These are phyloP conservation scores for Atopsyche davidsoni DNA, from an alignment of 1,140 invertebrate species.

Conservation along the genomic window DNA sequence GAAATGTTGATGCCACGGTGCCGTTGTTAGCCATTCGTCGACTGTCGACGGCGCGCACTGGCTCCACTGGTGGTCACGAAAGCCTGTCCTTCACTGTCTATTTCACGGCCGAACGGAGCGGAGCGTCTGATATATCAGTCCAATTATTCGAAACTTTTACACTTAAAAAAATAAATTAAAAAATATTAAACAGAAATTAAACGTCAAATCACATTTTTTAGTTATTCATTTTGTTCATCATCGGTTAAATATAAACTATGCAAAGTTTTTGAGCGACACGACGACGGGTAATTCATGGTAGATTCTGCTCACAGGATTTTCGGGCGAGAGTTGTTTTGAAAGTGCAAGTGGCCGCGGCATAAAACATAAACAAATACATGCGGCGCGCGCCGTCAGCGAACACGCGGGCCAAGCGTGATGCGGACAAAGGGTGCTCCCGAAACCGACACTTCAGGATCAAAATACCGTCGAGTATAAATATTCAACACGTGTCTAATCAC, in stretches of 20 bases:
- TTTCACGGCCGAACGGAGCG: background rate
- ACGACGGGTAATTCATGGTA: constrained; percentile 6
- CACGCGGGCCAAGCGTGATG: constrained; percentile 3
- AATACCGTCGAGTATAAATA: no score
- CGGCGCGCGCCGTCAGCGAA: constrained; percentile 7
- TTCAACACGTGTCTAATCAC: background rate
- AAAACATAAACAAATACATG: constrained; percentile 18
- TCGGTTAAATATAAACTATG: constrained; percentile 4
- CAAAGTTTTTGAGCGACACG: constrained; percentile 13
- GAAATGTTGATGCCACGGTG: constrained; percentile 43
- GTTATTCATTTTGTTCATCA: constrained; percentile 12
- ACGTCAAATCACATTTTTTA: constrained; percentile 22
- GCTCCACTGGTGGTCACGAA: constrained; percentile 2
- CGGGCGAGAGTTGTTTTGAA: background rate
- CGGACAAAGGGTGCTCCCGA: background rate
- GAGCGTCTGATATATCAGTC: background rate
- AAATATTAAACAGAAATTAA: constrained; percentile 16
- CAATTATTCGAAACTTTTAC: no score
- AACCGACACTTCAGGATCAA: background rate
- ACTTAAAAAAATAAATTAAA: no score
- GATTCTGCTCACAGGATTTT: background rate
- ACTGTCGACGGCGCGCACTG: constrained; percentile 13
- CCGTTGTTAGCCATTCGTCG: constrained; percentile 48
- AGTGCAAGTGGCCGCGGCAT: constrained; percentile 5
- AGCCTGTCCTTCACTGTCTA: constrained; percentile 1